Conservation (phyloP, 2,797 vertebrate species). For the Apogon hyalosoma region DNA sequence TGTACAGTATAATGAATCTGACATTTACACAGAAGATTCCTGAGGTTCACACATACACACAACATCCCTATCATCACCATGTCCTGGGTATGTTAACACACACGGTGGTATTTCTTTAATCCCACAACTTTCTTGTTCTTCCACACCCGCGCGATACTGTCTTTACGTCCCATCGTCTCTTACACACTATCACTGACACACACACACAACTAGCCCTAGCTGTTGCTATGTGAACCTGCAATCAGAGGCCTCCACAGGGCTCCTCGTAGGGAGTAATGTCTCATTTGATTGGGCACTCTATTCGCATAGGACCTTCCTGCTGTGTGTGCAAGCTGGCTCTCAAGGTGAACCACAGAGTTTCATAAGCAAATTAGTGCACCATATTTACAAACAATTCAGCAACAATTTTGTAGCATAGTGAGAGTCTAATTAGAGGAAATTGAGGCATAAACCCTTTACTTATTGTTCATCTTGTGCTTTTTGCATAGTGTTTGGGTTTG, state of each 20-base stretch:
- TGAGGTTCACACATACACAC: constrained; percentile 21
- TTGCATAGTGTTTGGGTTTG: constrained; percentile 1
- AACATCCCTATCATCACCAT: constrained; percentile 16
- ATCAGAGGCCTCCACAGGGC: constrained; percentile 52
- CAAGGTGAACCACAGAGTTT: constrained; percentile 43
- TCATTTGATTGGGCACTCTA: constrained; percentile 64
- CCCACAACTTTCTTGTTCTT: constrained; percentile 6
- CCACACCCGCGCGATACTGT: constrained; percentile 1
- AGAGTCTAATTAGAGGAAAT: constrained; percentile 28
- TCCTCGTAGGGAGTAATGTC: constrained; percentile 49
- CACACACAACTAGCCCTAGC: constrained; percentile 20
- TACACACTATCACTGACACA: constrained; percentile 1
- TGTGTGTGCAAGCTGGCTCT: constrained; percentile 38
- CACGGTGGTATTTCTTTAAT: constrained; percentile 36
- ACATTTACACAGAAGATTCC: constrained; percentile 60
- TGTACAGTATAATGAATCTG: constrained; percentile 43
- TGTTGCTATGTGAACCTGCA: constrained; percentile 60
- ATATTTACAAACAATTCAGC: constrained; percentile 44
- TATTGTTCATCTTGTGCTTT: constrained; percentile 18
- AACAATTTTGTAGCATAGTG: constrained; percentile 22
- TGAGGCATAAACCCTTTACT: constrained; percentile 15
- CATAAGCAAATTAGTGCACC: constrained; percentile 40
- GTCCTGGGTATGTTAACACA: constrained; percentile 31
- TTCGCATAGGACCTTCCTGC: constrained; percentile 53
- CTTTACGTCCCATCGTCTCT: background rate